Conservation (phyloP, 2,888 invertebrate species). For the Rotaria socialis region DNA sequence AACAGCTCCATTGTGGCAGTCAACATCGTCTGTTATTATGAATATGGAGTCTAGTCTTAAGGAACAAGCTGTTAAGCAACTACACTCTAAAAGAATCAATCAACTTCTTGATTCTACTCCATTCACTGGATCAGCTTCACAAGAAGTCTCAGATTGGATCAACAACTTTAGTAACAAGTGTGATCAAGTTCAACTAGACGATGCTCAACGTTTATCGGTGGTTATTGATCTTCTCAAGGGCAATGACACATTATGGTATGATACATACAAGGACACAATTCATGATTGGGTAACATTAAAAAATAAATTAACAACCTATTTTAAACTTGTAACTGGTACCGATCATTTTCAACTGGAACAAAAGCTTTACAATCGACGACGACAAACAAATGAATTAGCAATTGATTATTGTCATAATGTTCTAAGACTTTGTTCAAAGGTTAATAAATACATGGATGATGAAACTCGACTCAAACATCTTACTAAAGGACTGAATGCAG, state of each 20-base stretch:
- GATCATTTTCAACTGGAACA: slow-evolving; percentile 20
- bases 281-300: neutral
- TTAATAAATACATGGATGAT: neutral
- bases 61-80: neutral
- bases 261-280: neutral
- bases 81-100: neutral
- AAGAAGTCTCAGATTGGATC: neutral
- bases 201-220: neutral
- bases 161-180: neutral
- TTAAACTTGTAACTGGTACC: neutral
- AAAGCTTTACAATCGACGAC: neutral
- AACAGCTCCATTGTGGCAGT: neutral
- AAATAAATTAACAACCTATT: neutral
- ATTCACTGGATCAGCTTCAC: neutral
- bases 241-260: neutral
- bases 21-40: neutral
- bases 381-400: neutral
- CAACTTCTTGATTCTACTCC: neutral
- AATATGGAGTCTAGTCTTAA: neutral
- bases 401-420: neutral
- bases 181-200: neutral
- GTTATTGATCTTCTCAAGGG: neutral
- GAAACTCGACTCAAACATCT: neutral
- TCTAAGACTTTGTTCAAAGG: neutral
- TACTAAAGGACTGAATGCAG: neutral